These are phyloP conservation scores for Phalanger gymnotis DNA, from an alignment of 2,797 vertebrate species.

Conservation along the genomic window DNA sequence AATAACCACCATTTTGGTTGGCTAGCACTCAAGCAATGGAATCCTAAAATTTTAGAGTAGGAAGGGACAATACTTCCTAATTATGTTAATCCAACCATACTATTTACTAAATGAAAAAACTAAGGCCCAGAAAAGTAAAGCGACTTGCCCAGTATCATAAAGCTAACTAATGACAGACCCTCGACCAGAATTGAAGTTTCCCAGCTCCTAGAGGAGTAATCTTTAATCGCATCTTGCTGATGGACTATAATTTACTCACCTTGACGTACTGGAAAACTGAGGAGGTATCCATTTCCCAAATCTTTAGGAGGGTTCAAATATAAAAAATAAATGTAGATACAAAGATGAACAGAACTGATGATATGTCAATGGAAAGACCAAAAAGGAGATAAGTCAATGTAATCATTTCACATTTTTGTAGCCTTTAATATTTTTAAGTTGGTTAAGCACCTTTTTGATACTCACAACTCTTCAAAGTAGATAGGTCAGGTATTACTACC, in stretches of 20 bases:
- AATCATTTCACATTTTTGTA: background rate
- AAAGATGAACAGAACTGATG: background rate
- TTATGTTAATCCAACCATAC: no score
- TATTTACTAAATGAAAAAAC: background rate
- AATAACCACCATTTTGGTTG: background rate
- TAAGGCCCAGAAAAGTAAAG: background rate
- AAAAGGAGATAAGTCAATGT: background rate
- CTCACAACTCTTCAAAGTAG: background rate
- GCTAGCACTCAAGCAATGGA: conserved; percentile 1
- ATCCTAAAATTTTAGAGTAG: conserved; percentile 1
- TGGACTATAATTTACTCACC: background rate
- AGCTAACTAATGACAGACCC: background rate
- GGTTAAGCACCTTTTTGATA: background rate
- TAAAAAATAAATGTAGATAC: background rate
- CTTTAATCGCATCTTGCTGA: background rate
- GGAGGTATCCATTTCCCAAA: background rate
- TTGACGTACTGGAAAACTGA: background rate
- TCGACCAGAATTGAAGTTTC: background rate
- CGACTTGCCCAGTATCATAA: background rate
- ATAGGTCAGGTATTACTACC: background rate
- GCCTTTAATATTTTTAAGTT: background rate
- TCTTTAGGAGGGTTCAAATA: background rate
- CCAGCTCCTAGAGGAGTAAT: background rate
- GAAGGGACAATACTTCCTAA: background rate
- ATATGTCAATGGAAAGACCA: accelerated